Conservation (phyloP, 2,113 vertebrate genomes). For the Zapornia atra region DNA sequence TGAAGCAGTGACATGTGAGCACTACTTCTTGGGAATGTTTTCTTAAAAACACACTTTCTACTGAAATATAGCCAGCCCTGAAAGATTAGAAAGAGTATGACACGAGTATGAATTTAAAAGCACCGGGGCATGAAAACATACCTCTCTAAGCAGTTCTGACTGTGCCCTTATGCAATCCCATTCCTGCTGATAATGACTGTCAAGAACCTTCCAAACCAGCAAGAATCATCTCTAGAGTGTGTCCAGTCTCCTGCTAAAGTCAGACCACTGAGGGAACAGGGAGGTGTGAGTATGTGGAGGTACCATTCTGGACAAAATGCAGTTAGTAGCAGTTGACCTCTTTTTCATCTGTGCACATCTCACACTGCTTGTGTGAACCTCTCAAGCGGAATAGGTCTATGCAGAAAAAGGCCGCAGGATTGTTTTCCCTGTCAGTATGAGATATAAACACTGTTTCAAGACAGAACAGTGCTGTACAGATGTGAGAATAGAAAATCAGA, state of each 20-base stretch:
- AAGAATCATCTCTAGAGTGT: background rate
- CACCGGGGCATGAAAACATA: background rate
- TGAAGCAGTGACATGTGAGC: background rate
- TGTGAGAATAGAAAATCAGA: background rate
- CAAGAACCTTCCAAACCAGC: background rate
- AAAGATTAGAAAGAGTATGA: conserved; percentile 3
- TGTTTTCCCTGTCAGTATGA: background rate
- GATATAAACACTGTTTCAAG: background rate
- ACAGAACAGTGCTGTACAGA: background rate
- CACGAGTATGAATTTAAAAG: background rate
- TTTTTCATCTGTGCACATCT: background rate
- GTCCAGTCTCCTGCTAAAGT: background rate
- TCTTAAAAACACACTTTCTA: conserved; percentile 2
- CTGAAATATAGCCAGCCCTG: background rate
- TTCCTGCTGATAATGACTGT: background rate
- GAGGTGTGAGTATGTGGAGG: background rate
- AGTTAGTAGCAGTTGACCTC: background rate
- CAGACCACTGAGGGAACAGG: background rate
- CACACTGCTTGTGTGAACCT: background rate
- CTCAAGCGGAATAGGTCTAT: background rate
- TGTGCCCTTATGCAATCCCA: background rate
- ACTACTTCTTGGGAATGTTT: background rate
- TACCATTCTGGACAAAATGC: background rate
- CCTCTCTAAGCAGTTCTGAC: background rate
- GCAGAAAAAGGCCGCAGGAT: background rate